Evolutionary conservation across 2,888 invertebrate genomes (phyloP).

Genomic region (Drosophila formosana): DNA sequence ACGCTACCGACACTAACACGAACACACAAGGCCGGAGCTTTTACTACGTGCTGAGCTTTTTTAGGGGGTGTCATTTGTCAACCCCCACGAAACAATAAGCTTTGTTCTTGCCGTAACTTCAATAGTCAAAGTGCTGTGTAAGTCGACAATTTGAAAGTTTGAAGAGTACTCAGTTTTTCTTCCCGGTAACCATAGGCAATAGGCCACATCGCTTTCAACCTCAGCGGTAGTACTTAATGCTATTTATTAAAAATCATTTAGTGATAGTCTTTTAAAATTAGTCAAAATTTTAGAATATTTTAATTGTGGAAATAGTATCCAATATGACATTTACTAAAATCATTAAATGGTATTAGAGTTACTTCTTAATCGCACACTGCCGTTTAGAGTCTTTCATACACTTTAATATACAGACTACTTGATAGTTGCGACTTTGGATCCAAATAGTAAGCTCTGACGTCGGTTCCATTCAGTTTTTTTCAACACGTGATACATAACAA

Average conservation of each 20-base stretch:
- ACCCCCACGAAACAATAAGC: conserved; percentile 22
- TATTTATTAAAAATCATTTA: no score
- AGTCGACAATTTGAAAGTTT: not conserved
- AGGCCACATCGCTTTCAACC: no score
- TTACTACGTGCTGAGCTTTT: conserved; percentile 70
- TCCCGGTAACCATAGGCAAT: no score
- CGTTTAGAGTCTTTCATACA: not conserved
- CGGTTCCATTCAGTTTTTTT: conserved; percentile 45
- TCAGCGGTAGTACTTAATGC: no score
- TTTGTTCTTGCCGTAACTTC: not conserved
- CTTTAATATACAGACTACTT: not conserved
- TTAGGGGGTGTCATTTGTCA: conserved; percentile 17
- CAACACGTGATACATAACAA: conserved; percentile 52
- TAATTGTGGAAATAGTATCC: no score
- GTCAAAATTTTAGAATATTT: no score
- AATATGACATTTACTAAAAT: no score
- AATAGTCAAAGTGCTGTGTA: conserved; percentile 47
- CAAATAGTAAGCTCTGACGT: conserved; percentile 41
- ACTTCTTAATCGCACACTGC: not conserved
- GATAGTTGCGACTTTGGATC: conserved; percentile 17
- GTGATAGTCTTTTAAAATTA: no score
- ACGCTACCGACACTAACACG: conserved; percentile 32
- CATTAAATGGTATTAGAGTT: no score
- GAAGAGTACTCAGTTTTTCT: not conserved
- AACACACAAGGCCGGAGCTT: conserved; percentile 50